phyloP scores from a whole-genome alignment of 2,888 invertebrate genomes.

The Pyrocoelia pectoralis region DNA sequence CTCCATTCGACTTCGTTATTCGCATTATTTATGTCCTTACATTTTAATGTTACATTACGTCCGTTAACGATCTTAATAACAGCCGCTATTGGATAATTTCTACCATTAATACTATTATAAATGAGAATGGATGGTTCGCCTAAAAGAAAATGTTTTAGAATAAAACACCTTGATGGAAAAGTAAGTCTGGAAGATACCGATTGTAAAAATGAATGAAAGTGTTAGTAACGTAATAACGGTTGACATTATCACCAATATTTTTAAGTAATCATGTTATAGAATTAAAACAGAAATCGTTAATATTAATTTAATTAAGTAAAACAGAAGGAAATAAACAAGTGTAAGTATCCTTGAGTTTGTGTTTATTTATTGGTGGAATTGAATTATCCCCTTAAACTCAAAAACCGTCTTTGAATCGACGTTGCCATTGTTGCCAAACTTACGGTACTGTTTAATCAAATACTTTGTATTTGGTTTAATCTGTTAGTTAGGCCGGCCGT shows the following conservation, averaged over 20 bases:
- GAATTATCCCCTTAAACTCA: too few species aligned
- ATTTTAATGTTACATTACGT: slow-evolving; percentile 5
- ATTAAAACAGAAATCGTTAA: slow-evolving; percentile 2
- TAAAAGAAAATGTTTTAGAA: background rate
- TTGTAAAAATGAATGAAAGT: background rate
- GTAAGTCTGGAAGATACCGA: background rate
- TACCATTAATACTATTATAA: slow-evolving; percentile 7
- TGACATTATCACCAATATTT: background rate
- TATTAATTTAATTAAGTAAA: slow-evolving; percentile 9
- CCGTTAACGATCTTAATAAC: background rate
- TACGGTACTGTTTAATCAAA: too few species aligned
- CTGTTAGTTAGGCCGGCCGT: too few species aligned
- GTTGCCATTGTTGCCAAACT: too few species aligned
- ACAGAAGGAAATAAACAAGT: too few species aligned
- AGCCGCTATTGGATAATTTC: background rate
- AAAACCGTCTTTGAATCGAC: too few species aligned
- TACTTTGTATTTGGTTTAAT: too few species aligned
- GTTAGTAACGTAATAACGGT: background rate
- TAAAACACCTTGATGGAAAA: background rate
- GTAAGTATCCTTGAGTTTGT: too few species aligned
- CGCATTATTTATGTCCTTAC: background rate
- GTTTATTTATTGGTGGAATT: too few species aligned
- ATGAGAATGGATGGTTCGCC: slow-evolving; percentile 1
- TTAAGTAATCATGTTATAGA: background rate
- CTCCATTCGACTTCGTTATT: slow-evolving; percentile 8